Evolutionary conservation across 2,888 invertebrate genomes (phyloP).

Genomic region (Operophtera brumata): DNA sequence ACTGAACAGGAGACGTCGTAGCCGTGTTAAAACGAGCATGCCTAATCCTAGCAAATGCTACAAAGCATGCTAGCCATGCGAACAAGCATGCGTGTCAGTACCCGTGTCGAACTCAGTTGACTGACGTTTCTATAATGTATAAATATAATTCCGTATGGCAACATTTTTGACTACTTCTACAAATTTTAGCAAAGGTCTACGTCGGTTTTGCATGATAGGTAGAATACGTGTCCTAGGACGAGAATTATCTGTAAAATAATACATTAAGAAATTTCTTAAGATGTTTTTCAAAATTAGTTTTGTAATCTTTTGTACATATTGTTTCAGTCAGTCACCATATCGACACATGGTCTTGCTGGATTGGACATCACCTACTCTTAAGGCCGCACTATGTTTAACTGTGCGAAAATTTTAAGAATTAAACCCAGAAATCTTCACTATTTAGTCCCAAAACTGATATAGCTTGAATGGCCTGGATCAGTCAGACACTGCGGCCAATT

Average conservation of each 20-base stretch:
- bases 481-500: too few relatives aligned
- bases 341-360: slow-evolving; percentile 26
- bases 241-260: too few relatives aligned
- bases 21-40: too few relatives aligned
- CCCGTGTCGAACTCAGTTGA: slow-evolving; percentile 41
- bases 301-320: neutral
- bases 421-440: slow-evolving; percentile 1
- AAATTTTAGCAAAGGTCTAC: slow-evolving; percentile 18
- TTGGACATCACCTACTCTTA: slow-evolving; percentile 26
- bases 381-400: slow-evolving; percentile 21
- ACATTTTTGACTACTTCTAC: slow-evolving; percentile 13
- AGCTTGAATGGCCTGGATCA: too few relatives aligned
- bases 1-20: too few relatives aligned
- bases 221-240: too few relatives aligned
- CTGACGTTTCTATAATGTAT: slow-evolving; percentile 35
- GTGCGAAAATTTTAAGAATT: slow-evolving; percentile 9
- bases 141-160: slow-evolving; percentile 22
- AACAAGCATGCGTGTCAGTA: too few relatives aligned
- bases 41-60: too few relatives aligned
- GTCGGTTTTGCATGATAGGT: too few relatives aligned
- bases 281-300: too few relatives aligned
- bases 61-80: too few relatives aligned
- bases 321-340: slow-evolving; percentile 27
- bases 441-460: neutral
- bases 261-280: too few relatives aligned